A percentile compares a stretch with the other conserved stretches of the same genome.
phyloP scores from a whole-genome alignment of 2,797 vertebrate genomes.

The Uromys caudimaculatus region DNA sequence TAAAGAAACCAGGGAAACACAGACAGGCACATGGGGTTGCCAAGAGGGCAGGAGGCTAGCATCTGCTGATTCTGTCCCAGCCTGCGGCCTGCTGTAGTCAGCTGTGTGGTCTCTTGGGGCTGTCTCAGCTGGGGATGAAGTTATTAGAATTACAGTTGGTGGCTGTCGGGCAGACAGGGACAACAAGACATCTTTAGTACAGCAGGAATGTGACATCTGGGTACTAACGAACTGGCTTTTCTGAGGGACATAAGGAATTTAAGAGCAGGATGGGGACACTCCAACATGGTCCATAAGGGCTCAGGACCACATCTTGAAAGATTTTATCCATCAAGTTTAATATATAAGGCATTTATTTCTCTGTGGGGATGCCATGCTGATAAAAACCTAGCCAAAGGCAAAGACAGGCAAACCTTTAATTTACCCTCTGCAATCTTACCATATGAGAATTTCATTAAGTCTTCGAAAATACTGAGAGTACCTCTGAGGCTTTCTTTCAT shows the following conservation, averaged over 20 bases:
- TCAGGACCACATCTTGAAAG: neutral
- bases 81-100: neutral
- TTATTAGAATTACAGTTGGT: neutral
- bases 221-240: slow-evolving; percentile 75
- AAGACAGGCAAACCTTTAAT: slow-evolving; percentile 24
- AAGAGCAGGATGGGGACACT: slow-evolving; percentile 64
- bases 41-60: neutral
- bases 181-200: neutral
- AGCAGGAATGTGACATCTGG: slow-evolving; percentile 56
- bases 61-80: too few species aligned
- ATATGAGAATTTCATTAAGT: neutral
- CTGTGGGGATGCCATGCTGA: neutral
- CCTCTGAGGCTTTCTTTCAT: neutral
- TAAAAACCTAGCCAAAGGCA: slow-evolving; percentile 22
- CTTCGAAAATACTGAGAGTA: neutral
- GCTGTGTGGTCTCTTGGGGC: neutral
- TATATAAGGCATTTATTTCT: slow-evolving; percentile 22
- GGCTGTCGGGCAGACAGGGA: neutral
- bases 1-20: neutral
- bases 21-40: neutral
- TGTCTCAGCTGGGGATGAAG: neutral
- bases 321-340: neutral
- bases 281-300: slow-evolving; percentile 44
- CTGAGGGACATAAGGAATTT: slow-evolving; percentile 77
- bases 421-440: neutral